These are phyloP conservation scores for Campylorhamphus procurvoides DNA, from an alignment of 2,113 vertebrate genomes.

Conservation along the genomic window DNA sequence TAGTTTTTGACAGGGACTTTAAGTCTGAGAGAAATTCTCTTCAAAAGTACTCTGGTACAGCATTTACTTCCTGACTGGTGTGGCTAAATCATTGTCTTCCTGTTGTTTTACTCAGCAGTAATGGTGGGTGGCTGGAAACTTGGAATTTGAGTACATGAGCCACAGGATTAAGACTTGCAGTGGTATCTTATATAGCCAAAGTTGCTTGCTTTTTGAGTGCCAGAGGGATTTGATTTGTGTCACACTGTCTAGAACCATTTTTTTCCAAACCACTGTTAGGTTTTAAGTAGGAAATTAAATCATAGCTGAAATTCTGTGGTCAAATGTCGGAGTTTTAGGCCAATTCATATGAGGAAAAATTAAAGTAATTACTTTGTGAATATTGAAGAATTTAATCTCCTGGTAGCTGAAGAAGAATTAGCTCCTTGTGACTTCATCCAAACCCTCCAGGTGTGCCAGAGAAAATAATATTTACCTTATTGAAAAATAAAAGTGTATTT, in stretches of 20 bases:
- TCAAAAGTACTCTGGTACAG: neutral
- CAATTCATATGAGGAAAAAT: slow-evolving; percentile 45
- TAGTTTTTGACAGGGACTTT: neutral
- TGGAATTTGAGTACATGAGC: slow-evolving; percentile 12
- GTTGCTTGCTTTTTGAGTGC: neutral
- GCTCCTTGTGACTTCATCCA: slow-evolving; percentile 17
- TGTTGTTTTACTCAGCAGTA: neutral
- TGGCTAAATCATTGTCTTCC: neutral
- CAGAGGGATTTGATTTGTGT: slow-evolving; percentile 44
- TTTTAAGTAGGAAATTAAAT: slow-evolving; percentile 63
- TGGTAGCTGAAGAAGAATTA: slow-evolving; percentile 61
- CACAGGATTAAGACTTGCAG: neutral
- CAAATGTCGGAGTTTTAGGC: slow-evolving; percentile 45
- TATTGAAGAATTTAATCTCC: slow-evolving; percentile 58
- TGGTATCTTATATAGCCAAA: slow-evolving; percentile 12
- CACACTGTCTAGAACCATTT: slow-evolving; percentile 14
- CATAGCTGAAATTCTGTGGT: slow-evolving; percentile 72
- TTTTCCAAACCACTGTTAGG: slow-evolving; percentile 27
- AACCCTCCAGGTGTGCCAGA: neutral
- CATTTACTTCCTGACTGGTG: neutral
- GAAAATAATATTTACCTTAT: neutral
- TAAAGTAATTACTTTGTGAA: slow-evolving; percentile 2
- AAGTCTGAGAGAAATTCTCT: neutral
- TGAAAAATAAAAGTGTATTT: slow-evolving; percentile 35
- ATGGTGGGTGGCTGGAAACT: slow-evolving; percentile 32